Evolutionary conservation across 2,888 invertebrate species (phyloP), one percentile per base, ranked within the genome.

Genomic region (Caenorhabditis zanzibari): DNA sequence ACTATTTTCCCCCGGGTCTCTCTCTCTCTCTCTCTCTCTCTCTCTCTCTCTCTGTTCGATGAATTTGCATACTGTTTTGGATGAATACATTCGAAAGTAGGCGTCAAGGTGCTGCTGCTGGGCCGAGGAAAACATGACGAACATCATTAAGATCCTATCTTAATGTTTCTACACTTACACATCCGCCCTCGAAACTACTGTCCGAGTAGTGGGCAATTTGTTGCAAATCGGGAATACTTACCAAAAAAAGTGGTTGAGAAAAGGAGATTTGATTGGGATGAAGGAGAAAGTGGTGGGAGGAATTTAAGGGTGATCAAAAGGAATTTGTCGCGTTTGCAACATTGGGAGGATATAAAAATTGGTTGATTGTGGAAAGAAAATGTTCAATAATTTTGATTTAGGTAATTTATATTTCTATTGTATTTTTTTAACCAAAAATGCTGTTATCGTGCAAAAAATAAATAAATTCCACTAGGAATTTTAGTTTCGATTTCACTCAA

Each of bases 71-170:
- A 79, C 59, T 35, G 47, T 35, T n/a, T 35, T 66, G 47, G n/a
- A 52, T 47, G 54, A 26, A 58, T 22, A 59, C n/a, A 24, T 58
- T n/a, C 38, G 26, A 38, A 61, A 63, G 24, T 38, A 64, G 24
- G 52, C 64, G 49, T 66, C 26, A 44, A 74, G 19, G 66, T 66
- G 66, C 22, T 32, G 24, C 26, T 26, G 47, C 10, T 12, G 5
- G 38, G 38, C 12, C 10, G 49, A 71, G 49, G 64, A 58, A 64
- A 71, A 63, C 63, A 63, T 77, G 71, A 64, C 64, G 71, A 79
- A 79, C 79, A 79, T 64, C 71, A 68, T 68, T 26, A 64, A 64
- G 79, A 79, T 79, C 38, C 63, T n/a, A 79, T 79, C 79, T 63
- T 52, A 71, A 71, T 71, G 79, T 79, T 71, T 61, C 56, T 71